These are phyloP conservation scores for Xestia c-nigrum DNA, from an alignment of 2,888 invertebrate genomes.

Conservation along the genomic window DNA sequence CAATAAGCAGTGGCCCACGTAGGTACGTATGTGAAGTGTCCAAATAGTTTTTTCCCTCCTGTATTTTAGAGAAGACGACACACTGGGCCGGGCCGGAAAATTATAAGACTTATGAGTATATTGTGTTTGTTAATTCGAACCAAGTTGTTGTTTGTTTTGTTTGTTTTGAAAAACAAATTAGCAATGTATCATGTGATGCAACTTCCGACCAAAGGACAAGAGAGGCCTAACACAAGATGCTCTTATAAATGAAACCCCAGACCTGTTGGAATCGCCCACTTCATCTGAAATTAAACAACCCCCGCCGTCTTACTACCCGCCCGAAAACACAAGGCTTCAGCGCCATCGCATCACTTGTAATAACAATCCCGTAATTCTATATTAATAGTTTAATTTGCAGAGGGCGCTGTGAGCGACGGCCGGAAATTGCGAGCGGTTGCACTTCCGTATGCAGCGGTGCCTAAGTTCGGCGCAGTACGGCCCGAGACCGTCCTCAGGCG, in stretches of 20 bases:
- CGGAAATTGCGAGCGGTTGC: constrained; percentile 77
- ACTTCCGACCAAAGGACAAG: neutral
- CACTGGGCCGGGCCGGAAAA: no score
- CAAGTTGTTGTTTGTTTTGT: no score
- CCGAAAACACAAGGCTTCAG: constrained; percentile 39
- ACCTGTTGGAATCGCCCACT: neutral
- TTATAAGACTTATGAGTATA: no score
- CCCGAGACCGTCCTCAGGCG: neutral
- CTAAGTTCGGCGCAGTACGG: constrained; percentile 38
- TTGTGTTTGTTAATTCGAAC: neutral
- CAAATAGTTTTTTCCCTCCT: neutral
- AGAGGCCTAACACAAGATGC: neutral
- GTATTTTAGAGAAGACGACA: neutral
- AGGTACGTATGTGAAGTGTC: neutral
- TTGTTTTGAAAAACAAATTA: neutral
- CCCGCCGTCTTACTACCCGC: neutral
- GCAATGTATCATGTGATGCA: neutral
- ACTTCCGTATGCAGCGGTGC: constrained; percentile 53
- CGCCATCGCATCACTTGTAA: constrained; percentile 44
- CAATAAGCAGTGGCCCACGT: neutral
- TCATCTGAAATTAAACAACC: constrained; percentile 4
- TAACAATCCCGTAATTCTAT: constrained; percentile 58
- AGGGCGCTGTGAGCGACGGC: constrained; percentile 76
- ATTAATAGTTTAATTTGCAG: constrained; percentile 71
- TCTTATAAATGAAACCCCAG: neutral